A percentile compares a stretch with the other conserved stretches of the same genome.
phyloP scores from a whole-genome alignment of 2,797 vertebrate species.

The Coluber constrictor region DNA sequence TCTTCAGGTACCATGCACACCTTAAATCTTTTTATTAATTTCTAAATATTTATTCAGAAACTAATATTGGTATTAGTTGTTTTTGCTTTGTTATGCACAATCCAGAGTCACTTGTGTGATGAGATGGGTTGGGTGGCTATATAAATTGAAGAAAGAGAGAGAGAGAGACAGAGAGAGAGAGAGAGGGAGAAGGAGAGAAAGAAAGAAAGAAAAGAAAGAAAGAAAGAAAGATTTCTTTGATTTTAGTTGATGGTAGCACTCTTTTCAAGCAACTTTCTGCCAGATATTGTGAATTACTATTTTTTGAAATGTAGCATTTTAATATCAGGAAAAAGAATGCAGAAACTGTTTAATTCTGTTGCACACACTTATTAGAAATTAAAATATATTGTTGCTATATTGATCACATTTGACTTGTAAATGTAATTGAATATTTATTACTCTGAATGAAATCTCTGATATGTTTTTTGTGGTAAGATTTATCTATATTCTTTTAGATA shows the following conservation, averaged over 20 bases:
- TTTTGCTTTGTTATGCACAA: not conserved
- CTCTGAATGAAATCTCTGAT: not conserved
- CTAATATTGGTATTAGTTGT: not conserved
- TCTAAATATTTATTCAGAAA: not conserved
- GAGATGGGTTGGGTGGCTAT: not conserved
- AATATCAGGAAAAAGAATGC: slow-evolving; percentile 18
- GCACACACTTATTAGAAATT: not conserved
- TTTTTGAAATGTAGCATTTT: slow-evolving; percentile 14
- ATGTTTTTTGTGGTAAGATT: not conserved
- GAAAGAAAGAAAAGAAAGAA: no score
- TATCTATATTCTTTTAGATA: not conserved
- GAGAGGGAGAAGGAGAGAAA: no score
- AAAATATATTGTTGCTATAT: not conserved
- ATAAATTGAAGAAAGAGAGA: not conserved
- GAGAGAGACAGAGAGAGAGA: no score
- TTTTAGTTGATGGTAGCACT: not conserved
- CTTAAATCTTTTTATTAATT: not conserved
- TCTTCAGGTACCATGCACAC: not conserved
- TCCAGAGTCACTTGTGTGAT: not conserved
- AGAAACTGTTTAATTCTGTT: not conserved
- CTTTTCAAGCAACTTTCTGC: not conserved
- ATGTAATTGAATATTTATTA: not conserved
- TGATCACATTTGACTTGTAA: not conserved
- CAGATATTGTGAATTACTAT: not conserved
- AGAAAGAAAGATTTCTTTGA: not conserved